phyloP scores from a whole-genome alignment of 1,140 invertebrate genomes.

The Anastrepha obliqua region DNA sequence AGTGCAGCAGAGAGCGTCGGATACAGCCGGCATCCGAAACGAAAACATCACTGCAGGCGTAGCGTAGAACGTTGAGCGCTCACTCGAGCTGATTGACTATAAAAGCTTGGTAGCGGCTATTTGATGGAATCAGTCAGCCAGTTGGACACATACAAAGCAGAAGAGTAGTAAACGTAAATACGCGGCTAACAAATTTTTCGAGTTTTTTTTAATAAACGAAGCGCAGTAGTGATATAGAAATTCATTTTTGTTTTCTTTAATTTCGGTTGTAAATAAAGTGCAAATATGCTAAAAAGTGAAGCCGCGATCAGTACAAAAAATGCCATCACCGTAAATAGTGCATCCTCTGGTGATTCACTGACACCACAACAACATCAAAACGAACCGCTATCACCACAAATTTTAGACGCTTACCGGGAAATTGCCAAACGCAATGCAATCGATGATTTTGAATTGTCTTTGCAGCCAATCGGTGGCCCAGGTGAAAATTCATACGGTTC shows the following conservation, averaged over 20 bases:
- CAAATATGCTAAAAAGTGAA: background rate
- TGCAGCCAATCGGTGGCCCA: constrained; percentile 60
- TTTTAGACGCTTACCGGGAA: constrained; percentile 53
- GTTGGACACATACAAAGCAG: background rate
- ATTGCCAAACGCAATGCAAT: constrained; percentile 9
- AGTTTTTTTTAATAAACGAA: background rate
- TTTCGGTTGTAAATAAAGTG: background rate
- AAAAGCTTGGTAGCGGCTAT: background rate
- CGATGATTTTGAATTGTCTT: background rate
- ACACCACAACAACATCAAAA: background rate
- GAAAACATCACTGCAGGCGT: background rate
- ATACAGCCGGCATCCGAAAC: background rate
- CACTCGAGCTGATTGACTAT: background rate
- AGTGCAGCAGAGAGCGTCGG: background rate
- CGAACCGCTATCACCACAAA: constrained; percentile 45
- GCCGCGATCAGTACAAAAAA: background rate
- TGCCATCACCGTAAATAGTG: background rate
- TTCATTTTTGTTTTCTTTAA: background rate
- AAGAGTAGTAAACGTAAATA: background rate
- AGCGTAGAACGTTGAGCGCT: background rate
- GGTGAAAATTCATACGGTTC: constrained; percentile 66
- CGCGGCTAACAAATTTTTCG: background rate
- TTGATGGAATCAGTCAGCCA: constrained; percentile 17
- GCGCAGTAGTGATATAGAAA: background rate
- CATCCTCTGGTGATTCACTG: too few species aligned